Evolutionary conservation across 2,888 invertebrate genomes (phyloP), one percentile per base, ranked within the genome.

Genomic region (Tetropium fuscum): DNA sequence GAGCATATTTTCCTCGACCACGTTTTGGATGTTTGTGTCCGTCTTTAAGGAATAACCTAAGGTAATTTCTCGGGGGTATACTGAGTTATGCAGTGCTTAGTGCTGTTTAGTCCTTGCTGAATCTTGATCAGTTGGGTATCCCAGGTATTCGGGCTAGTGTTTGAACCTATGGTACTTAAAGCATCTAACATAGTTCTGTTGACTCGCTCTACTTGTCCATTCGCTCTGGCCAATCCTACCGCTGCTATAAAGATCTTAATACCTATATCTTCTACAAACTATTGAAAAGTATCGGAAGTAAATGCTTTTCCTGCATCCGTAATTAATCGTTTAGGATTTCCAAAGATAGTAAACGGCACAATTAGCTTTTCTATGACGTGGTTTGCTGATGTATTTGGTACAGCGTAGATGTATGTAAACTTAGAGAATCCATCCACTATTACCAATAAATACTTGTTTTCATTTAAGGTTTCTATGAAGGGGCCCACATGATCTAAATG

Each of bases 141-240:
- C n/a, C n/a, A n/a, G n/a, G n/a, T n/a, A n/a, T n/a, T n/a, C n/a
- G n/a, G n/a, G n/a, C n/a, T 7, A 3, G 6, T 3, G n/a, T 27
- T 6, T 27, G 27, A 2, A 2, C 27, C 27, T n/a, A 27, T 27
- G 2, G 7, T 7, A 3, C 8, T n/a, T n/a, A 27, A 7, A 2
- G 27, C 27, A 27, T 27, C 27, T 3, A 27, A 6, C 2, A 27
- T 6, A 2, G 27, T 3, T n/a, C n/a, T 41, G 19, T 67, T 67
- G 0, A 68, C 58, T 20, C 73, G 55, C 34, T 60, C 78, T 0
- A 72, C 74, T 41, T 77, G 78, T 0, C 77, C 78, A 44, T 80
- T 76, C 71, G 75, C 8, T 74, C 78, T 44, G 0, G 68, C 32
- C 49, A 64, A 45, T n/a, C 60, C 63, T 3, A 66, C 65, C 5